Percentiles rank a stretch among this genome's conserved stretches.
Evolutionary conservation across 2,888 invertebrate genomes (phyloP).

Genomic region (Apocheima hispidaria): DNA sequence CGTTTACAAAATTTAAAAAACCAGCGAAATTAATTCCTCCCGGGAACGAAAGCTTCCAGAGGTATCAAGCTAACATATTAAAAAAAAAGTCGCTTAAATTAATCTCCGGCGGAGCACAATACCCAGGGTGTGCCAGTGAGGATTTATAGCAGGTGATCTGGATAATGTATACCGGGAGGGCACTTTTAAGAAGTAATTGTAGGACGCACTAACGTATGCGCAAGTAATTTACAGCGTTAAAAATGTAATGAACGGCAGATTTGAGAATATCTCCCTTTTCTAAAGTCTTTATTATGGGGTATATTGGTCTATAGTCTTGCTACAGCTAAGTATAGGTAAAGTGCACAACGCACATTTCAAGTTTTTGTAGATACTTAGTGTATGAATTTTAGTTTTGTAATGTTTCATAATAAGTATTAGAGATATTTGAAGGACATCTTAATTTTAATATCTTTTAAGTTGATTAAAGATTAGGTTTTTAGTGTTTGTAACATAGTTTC

Average conservation of each 20-base stretch:
- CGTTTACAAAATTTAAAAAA: slow-evolving; percentile 7
- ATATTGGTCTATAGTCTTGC: no score
- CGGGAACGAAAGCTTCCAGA: slow-evolving; percentile 13
- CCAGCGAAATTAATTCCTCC: slow-evolving; percentile 20
- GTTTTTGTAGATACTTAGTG: no score
- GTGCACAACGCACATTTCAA: no score
- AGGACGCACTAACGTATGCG: slow-evolving; percentile 2
- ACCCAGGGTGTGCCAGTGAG: slow-evolving; percentile 13
- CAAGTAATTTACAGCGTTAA: background rate
- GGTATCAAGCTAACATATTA: slow-evolving; percentile 22
- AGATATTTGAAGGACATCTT: no score
- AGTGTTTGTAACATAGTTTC: no score
- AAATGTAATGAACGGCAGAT: background rate
- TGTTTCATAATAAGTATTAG: no score
- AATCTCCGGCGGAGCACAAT: slow-evolving; percentile 12
- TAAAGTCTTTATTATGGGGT: no score
- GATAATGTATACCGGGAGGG: slow-evolving; percentile 14
- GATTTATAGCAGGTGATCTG: slow-evolving; percentile 21
- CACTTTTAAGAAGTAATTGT: slow-evolving; percentile 11
- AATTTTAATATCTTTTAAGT: no score
- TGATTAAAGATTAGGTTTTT: no score
- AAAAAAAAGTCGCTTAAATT: slow-evolving; percentile 25
- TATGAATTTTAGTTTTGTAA: no score
- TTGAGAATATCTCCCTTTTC: no score
- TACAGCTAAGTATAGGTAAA: no score